phyloP scores from a whole-genome alignment of 2,888 invertebrate species.

The Listrodromus nycthemerus region DNA sequence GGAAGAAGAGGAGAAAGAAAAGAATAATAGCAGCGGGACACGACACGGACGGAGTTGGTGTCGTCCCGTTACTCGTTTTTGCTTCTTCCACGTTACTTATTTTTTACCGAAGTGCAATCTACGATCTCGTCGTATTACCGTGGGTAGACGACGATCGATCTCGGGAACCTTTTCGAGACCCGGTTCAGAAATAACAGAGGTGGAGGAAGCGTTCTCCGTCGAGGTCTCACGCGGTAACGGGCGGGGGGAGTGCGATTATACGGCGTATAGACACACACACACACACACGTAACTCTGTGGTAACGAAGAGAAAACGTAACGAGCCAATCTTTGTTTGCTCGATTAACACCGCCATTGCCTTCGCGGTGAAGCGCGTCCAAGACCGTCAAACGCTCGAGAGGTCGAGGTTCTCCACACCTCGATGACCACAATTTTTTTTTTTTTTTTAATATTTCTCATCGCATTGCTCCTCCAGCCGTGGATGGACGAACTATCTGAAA shows the following conservation, averaged over 20 bases:
- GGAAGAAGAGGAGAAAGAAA: background rate
- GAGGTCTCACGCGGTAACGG: background rate
- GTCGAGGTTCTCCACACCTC: constrained; percentile 63
- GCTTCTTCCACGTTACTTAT: background rate
- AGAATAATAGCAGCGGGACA: constrained; percentile 9
- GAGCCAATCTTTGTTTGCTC: constrained; percentile 74
- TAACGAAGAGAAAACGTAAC: constrained; percentile 71
- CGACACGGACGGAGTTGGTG: constrained; percentile 19
- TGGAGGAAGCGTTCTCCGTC: background rate
- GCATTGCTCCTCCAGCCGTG: background rate
- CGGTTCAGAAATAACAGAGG: constrained; percentile 3
- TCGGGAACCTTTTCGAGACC: constrained; percentile 27
- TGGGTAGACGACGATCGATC: background rate
- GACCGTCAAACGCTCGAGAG: constrained; percentile 5
- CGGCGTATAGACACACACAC: constrained; percentile 19
- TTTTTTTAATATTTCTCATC: constrained; percentile 59
- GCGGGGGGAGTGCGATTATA: background rate
- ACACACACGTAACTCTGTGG: constrained; percentile 53
- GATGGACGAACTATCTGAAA: constrained; percentile 17
- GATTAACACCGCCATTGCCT: constrained; percentile 70
- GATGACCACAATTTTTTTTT: constrained; percentile 71
- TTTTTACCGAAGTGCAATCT: constrained; percentile 20
- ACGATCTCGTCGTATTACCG: background rate
- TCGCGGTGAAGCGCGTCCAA: constrained; percentile 27
- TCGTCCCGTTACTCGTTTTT: background rate